phyloP scores from a whole-genome alignment of 2,888 invertebrate genomes.

The Himalopsyche tibetana region DNA sequence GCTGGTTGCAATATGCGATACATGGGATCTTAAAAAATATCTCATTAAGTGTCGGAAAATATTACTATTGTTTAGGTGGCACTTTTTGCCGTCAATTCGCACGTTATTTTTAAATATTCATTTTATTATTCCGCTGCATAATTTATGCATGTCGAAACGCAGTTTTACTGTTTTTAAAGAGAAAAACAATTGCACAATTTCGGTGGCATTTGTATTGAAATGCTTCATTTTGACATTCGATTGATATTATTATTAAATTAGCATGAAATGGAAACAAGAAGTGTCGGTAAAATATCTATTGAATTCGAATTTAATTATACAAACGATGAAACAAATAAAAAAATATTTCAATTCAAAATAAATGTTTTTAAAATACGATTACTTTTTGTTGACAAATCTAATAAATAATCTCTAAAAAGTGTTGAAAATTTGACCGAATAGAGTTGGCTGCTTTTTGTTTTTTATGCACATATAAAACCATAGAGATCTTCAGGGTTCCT shows the following conservation, averaged over 20 bases:
- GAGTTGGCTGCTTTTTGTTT: too few relatives aligned
- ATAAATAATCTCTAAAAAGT: too few relatives aligned
- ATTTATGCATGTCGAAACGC: constrained; percentile 41
- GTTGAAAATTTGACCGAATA: too few relatives aligned
- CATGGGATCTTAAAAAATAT: background rate
- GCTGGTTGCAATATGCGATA: constrained; percentile 49
- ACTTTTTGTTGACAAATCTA: too few relatives aligned
- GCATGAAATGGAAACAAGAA: background rate
- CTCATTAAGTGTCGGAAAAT: constrained; percentile 28
- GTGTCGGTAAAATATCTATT: background rate
- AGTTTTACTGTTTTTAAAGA: background rate
- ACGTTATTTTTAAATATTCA: constrained; percentile 4
- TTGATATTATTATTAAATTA: background rate
- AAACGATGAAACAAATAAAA: too few relatives aligned
- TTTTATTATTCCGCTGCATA: background rate
- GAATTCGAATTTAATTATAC: background rate
- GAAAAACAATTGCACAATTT: background rate
- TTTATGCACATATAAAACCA: too few relatives aligned
- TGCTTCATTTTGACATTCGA: background rate
- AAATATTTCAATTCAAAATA: too few relatives aligned
- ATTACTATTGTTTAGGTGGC: constrained; percentile 10
- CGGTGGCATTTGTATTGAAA: background rate
- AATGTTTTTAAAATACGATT: too few relatives aligned
- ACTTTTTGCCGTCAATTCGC: constrained; percentile 12
- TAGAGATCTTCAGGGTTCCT: too few relatives aligned